These are phyloP conservation scores for Bostrychus sinensis DNA, from an alignment of 2,113 vertebrate genomes.

Conservation along the genomic window DNA sequence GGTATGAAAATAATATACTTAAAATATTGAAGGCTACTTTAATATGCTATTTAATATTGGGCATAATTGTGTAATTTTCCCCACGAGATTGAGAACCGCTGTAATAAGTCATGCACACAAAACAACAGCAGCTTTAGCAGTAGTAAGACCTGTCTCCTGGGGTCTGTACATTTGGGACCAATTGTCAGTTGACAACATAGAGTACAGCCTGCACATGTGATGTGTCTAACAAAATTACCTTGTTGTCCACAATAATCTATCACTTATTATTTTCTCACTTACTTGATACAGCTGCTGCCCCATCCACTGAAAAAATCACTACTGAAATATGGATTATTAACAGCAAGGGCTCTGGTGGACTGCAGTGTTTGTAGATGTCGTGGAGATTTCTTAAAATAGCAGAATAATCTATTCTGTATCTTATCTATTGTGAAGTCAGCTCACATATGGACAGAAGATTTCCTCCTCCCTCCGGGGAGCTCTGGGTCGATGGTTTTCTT, in stretches of 20 bases:
- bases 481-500: conserved; percentile 26
- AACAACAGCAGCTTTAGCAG: not conserved
- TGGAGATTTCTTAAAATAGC: not conserved
- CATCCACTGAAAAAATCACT: not conserved
- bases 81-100: too few species aligned
- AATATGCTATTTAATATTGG: too few species aligned
- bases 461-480: conserved; percentile 13
- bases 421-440: too few species aligned
- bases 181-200: not conserved
- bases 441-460: conserved; percentile 2
- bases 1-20: too few species aligned
- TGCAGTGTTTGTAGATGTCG: conserved; percentile 1
- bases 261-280: not conserved
- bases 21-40: too few species aligned
- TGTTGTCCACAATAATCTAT: not conserved
- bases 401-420: not conserved
- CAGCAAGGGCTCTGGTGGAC: not conserved
- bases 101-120: not conserved
- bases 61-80: too few species aligned
- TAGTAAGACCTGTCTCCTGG: not conserved
- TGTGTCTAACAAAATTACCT: not conserved
- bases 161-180: not conserved
- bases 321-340: not conserved
- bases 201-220: not conserved
- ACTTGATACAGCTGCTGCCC: not conserved